phyloP scores from a whole-genome alignment of 2,888 invertebrate species.

The Dioctria linearis region DNA sequence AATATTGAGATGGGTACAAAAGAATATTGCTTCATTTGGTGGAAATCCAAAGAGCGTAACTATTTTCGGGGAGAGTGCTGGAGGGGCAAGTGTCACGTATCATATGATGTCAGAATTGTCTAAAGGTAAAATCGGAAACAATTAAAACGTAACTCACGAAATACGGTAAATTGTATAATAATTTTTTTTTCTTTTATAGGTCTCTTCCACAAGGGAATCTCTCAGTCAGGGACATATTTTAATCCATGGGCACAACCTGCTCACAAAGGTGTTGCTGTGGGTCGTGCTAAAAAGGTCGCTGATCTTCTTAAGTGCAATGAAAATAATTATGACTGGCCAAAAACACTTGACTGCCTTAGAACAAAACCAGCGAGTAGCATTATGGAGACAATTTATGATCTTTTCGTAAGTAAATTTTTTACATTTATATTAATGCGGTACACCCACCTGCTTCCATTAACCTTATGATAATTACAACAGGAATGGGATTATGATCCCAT shows the following conservation, averaged over 20 bases:
- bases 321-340: conserved; percentile 50
- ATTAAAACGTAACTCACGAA: neutral
- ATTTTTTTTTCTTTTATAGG: conserved; percentile 69
- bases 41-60: conserved; percentile 78
- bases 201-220: conserved; percentile 80
- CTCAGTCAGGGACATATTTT: conserved; percentile 82
- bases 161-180: too few species aligned
- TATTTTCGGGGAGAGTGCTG: conserved; percentile 81
- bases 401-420: conserved; percentile 75
- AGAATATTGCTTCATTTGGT: conserved; percentile 76
- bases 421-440: neutral
- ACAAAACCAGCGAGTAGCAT: conserved; percentile 76
- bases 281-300: conserved; percentile 76
- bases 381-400: conserved; percentile 77
- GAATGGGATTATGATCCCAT: conserved; percentile 84
- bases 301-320: conserved; percentile 75
- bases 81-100: conserved; percentile 79
- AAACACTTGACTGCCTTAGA: conserved; percentile 77
- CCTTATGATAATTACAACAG: conserved; percentile 69
- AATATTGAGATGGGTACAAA: conserved; percentile 77
- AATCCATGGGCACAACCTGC: conserved; percentile 79
- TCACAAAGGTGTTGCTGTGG: conserved; percentile 74
- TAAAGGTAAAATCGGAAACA: conserved; percentile 60
- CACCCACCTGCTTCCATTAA: neutral
- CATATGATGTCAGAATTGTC: conserved; percentile 78